A percentile compares a stretch with the other conserved stretches of the same genome.
These are phyloP conservation scores for Xiphias gladius DNA, from an alignment of 2,113 vertebrate species.

Conservation along the genomic window DNA sequence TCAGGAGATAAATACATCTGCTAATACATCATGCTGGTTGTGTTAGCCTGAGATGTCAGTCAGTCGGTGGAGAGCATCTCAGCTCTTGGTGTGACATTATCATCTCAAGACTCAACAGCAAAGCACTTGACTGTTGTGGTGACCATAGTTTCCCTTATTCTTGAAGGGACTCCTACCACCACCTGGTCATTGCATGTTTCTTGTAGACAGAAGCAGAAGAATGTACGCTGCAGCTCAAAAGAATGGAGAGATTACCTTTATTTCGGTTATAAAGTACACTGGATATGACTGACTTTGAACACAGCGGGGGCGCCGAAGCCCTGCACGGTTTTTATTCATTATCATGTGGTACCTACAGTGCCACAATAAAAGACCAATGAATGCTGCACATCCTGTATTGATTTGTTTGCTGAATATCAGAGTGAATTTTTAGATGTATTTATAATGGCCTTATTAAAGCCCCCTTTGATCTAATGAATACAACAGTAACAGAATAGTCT, in stretches of 20 bases:
- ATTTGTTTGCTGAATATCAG: conserved; percentile 87
- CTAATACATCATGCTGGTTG: conserved; percentile 2
- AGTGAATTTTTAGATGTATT: conserved; percentile 87
- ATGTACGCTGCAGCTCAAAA: conserved; percentile 72
- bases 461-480: conserved; percentile 85
- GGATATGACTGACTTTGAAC: conserved; percentile 84
- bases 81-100: not conserved
- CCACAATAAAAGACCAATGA: conserved; percentile 82
- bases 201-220: conserved; percentile 56
- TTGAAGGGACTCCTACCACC: conserved; percentile 32
- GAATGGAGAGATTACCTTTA: conserved; percentile 80
- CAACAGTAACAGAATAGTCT: conserved; percentile 79
- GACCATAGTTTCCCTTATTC: conserved; percentile 15
- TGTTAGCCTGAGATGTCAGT: conserved; percentile 4
- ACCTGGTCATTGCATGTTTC: conserved; percentile 48
- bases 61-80: not conserved
- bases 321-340: conserved; percentile 80
- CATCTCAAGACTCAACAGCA: conserved; percentile 20
- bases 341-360: conserved; percentile 71
- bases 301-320: conserved; percentile 77
- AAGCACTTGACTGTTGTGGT: conserved; percentile 17
- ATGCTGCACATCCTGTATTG: conserved; percentile 85
- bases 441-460: conserved; percentile 88
- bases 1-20: conserved; percentile 34
- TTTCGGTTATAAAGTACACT: conserved; percentile 83